Evolutionary conservation across 2,113 vertebrate species (phyloP), one percentile per base, ranked within the genome.

Genomic region (Saguinus imperator): DNA sequence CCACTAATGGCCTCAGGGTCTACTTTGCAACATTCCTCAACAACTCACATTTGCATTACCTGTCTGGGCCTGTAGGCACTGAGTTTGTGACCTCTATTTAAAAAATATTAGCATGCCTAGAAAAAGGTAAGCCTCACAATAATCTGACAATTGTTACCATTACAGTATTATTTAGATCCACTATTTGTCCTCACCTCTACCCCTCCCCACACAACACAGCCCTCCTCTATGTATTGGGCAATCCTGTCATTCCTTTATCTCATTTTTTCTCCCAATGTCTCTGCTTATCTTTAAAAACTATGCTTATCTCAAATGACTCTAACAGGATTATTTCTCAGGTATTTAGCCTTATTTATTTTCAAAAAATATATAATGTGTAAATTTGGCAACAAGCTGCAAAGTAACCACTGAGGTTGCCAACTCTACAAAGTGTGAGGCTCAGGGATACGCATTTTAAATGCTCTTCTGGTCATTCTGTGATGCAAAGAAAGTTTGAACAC

Each of bases 271-370:
- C 76, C 61, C 57, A 48, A 29, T 48, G 55, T 89, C 52, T 2
- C 13, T 73, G 61, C 84, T 92, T 93, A 89, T 66, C 89, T 92
- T 92, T 57, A 70, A 79, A 16, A 90, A n/a, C 37, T 2, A 86
- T 4, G 76, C 14, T 87, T 43, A 87, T 35, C 48, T 89, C n/a
- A 70, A 86, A 21, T 79, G 75, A 91, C 29, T 64, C 45, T 82
- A 94, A 77, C 11, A 91, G n/a, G 84, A 57, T 18, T 72, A 77
- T 86, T 89, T 72, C 35, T 66, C 48, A 75, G 13, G 48, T 35
- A 79, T 40, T 92, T 72, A 58, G 45, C n/a, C 94, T 80, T 88
- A 87, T 61, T 72, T 94, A 66, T 43, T 93, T 91, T 64, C 43
- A 17, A 70, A 81, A 37, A 45, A 61, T 35, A n/a, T 81, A 27